Conservation (phyloP, 2,888 invertebrate genomes). For the Fragum fragum region DNA sequence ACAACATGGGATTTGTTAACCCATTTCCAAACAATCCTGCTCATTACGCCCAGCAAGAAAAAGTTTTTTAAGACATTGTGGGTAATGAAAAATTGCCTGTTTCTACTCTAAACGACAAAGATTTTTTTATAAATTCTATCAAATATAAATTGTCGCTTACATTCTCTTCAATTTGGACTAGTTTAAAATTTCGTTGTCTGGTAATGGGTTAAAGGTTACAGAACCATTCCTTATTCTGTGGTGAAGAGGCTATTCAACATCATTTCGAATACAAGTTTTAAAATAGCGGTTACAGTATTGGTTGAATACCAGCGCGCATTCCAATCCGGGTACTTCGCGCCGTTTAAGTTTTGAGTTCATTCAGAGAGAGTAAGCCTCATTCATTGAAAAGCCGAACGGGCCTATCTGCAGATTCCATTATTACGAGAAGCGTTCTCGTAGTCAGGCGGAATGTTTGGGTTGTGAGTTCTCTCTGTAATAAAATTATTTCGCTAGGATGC, state of each 20-base stretch:
- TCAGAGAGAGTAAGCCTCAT: slow-evolving; percentile 47
- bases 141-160: too few species aligned
- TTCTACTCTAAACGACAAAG: too few species aligned
- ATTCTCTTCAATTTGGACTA: too few species aligned
- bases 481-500: slow-evolving; percentile 6
- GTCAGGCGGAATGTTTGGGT: neutral
- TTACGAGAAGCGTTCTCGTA: neutral
- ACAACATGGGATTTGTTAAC: too few species aligned
- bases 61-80: too few species aligned
- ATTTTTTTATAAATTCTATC: too few species aligned
- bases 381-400: slow-evolving; percentile 42
- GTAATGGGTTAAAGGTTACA: too few species aligned
- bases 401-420: slow-evolving; percentile 11
- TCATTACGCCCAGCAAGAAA: too few species aligned
- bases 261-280: neutral
- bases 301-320: slow-evolving; percentile 47
- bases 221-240: neutral
- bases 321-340: slow-evolving; percentile 31
- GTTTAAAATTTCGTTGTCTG: too few species aligned
- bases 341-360: slow-evolving; percentile 36
- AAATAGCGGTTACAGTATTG: slow-evolving; percentile 51
- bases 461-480: neutral
- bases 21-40: too few species aligned
- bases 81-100: too few species aligned
- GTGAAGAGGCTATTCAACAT: neutral